Evolutionary conservation across 2,888 invertebrate genomes (phyloP), one percentile per base, ranked within the genome.

Genomic region (Villa cingulata): DNA sequence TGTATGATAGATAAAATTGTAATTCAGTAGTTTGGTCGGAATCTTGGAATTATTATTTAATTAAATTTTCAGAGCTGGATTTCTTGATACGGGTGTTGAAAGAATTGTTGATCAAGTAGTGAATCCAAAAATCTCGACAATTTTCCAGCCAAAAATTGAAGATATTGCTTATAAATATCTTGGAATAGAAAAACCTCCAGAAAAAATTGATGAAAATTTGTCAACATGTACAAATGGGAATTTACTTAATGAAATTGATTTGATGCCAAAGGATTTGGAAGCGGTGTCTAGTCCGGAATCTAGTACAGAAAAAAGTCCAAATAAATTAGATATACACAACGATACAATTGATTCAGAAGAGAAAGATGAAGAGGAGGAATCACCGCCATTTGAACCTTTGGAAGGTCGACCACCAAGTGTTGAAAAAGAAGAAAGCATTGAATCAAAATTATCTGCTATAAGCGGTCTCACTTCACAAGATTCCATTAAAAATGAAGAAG

Each of bases 61-160:
- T n/a, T n/a, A n/a, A n/a, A n/a, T n/a, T n/a, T n/a, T n/a, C 4
- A 89, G 89, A 61, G 86, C 88, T 46, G 87, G 88, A 40, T 90
- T 86, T 67, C 72, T 95, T 55, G 88, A 90, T 59, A 83, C 82
- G 55, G 95, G 95, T 10, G 88, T 95, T 3, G 91, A 94, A 65
- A 78, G 92, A 55, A 91, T 96, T 53, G 91, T 95, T 0, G 92
- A 94, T 63, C 95, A 96, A 74, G 91, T 94, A 0, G 90, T 95
- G 0, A 90, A 91, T 66, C 90, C 91, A 0, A 94, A 94, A 73
- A 86, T 94, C 9, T 80, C 82, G 53, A 79, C 86, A 3, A 80
- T 88, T 14, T 90, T 94, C 64, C 82, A 87, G 62, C 88, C 92
- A 1, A 83, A 87, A 74, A 86, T 95, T 10, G 90, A 91, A 67